Evolutionary conservation across 2,113 vertebrate species (phyloP).

Genomic region (Callopanchax toddi): DNA sequence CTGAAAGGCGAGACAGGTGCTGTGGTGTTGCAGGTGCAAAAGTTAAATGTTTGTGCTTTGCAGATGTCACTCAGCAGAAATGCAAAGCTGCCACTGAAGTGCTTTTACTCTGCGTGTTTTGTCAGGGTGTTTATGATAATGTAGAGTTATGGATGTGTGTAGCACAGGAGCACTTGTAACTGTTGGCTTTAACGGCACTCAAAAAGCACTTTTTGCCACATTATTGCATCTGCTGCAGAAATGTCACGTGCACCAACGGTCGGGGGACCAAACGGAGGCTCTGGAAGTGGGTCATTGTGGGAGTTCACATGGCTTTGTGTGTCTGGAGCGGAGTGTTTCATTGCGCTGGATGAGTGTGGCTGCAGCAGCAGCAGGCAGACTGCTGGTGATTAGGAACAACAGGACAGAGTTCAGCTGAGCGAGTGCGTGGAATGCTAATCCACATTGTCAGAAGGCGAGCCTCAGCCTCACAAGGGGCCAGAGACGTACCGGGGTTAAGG

Average conservation of each 20-base stretch:
- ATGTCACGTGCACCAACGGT: constrained; percentile 55
- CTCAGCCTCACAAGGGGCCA: constrained; percentile 50
- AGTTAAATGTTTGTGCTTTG: constrained; percentile 19
- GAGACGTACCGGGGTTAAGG: constrained; percentile 38
- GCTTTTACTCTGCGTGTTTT: constrained; percentile 29
- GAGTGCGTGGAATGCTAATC: constrained; percentile 77
- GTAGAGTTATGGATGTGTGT: constrained; percentile 28
- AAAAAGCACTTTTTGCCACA: constrained; percentile 44
- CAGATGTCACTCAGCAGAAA: constrained; percentile 28
- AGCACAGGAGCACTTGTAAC: constrained; percentile 32
- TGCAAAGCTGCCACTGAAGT: constrained; percentile 13
- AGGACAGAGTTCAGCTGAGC: constrained; percentile 70
- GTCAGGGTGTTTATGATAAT: constrained; percentile 40
- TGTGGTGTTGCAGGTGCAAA: neutral
- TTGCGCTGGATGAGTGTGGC: constrained; percentile 9
- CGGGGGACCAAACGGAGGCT: constrained; percentile 33
- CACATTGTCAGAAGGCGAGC: constrained; percentile 65
- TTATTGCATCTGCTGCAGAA: constrained; percentile 52
- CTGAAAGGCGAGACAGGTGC: neutral
- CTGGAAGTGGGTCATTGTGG: constrained; percentile 63
- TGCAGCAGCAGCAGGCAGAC: constrained; percentile 60
- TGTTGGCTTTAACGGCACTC: constrained; percentile 50
- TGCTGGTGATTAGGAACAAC: constrained; percentile 73
- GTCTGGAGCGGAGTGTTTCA: constrained; percentile 38
- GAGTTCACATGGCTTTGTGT: constrained; percentile 55